Conservation (phyloP, 2,797 vertebrate genomes). For the Rhinella marina region DNA sequence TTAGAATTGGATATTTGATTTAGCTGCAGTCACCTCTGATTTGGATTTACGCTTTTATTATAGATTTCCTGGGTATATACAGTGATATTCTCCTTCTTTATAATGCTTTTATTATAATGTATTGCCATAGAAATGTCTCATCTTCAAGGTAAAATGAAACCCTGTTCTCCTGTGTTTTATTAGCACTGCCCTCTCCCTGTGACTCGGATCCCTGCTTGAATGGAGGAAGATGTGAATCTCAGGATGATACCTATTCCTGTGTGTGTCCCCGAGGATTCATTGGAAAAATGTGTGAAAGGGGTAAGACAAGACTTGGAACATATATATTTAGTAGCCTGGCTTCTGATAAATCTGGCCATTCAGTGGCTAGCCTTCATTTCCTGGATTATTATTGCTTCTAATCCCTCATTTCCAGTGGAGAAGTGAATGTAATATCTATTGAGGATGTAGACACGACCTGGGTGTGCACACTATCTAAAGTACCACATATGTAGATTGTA, state of each 20-base stretch:
- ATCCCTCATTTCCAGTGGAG: background rate
- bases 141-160: too few species aligned
- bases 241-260: conserved; percentile 86
- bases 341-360: background rate
- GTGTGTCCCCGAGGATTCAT: conserved; percentile 89
- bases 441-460: background rate
- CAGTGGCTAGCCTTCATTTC: background rate
- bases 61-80: background rate
- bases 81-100: background rate
- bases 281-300: conserved; percentile 93
- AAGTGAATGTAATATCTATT: background rate
- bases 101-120: background rate
- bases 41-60: too few species aligned
- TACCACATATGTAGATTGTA: too few species aligned
- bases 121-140: background rate
- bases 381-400: background rate
- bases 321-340: background rate
- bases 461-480: too few species aligned
- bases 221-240: conserved; percentile 89
- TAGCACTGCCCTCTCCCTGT: conserved; percentile 92
- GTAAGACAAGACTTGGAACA: conserved; percentile 67
- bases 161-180: conserved; percentile 59
- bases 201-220: conserved; percentile 96
- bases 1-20: background rate
- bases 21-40: background rate